Percentiles rank a stretch among this genome's conserved stretches.
Conservation (phyloP, 2,113 vertebrate species). For the Chaetura pelagica region DNA sequence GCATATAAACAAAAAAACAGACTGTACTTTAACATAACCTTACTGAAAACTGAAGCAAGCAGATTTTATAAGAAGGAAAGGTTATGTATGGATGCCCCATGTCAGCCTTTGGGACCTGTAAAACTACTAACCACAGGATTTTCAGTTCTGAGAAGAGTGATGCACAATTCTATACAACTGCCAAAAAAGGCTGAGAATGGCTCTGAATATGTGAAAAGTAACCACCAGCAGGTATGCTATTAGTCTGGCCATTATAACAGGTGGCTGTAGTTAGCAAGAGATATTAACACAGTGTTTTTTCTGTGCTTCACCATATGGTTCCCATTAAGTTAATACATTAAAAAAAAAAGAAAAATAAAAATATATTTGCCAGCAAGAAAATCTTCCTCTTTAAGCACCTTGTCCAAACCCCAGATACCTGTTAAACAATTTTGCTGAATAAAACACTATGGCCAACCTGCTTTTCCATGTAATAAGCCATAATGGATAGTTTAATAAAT, state of each 20-base stretch:
- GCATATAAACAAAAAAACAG: background rate
- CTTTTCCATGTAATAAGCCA: background rate
- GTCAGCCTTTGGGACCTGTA: background rate
- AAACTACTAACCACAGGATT: background rate
- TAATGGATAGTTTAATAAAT: slow-evolving; percentile 29
- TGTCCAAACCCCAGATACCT: background rate
- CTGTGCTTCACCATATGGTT: slow-evolving; percentile 49
- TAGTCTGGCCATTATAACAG: slow-evolving; percentile 19
- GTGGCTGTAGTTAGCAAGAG: slow-evolving; percentile 33
- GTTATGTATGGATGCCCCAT: background rate
- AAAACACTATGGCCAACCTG: background rate
- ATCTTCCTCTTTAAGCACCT: slow-evolving; percentile 22
- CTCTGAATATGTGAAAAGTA: background rate
- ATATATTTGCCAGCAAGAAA: slow-evolving; percentile 32
- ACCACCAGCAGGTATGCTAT: background rate
- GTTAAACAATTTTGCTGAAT: background rate
- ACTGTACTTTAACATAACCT: background rate
- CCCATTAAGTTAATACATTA: slow-evolving; percentile 34
- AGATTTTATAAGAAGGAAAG: background rate
- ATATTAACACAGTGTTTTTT: background rate
- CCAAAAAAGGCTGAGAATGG: background rate
- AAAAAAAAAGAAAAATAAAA: background rate
- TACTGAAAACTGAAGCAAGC: background rate
- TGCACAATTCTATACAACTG: background rate
- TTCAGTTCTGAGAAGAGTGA: background rate